Evolutionary conservation across 2,888 invertebrate species (phyloP).

Genomic region (Morpho achilles): DNA sequence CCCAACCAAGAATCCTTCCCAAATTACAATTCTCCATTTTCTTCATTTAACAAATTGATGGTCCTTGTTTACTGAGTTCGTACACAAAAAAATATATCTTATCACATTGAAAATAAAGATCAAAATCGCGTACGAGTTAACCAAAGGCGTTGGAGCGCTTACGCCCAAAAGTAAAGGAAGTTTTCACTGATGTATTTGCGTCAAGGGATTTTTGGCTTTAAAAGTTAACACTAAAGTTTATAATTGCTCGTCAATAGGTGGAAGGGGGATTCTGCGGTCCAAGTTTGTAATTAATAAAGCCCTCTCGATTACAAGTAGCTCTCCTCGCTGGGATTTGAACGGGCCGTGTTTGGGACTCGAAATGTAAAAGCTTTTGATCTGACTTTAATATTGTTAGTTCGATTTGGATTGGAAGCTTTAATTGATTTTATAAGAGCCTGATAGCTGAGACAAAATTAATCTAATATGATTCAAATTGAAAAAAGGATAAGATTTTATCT

Average conservation of each 20-base stretch:
- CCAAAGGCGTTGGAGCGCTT: constrained; percentile 40
- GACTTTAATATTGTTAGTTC: constrained; percentile 13
- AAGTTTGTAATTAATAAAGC: constrained; percentile 79
- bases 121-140: constrained; percentile 37
- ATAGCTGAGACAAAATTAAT: too few relatives aligned
- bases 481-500: too few relatives aligned
- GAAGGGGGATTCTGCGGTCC: constrained; percentile 60
- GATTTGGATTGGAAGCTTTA: neutral
- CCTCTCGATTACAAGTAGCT: constrained; percentile 77
- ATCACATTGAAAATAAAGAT: constrained; percentile 38
- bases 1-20: constrained; percentile 52
- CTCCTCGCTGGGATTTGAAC: constrained; percentile 54
- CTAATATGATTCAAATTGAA: too few relatives aligned
- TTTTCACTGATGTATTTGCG: constrained; percentile 48
- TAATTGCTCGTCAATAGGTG: constrained; percentile 47
- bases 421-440: neutral
- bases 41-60: constrained; percentile 79
- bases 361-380: constrained; percentile 20
- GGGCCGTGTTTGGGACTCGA: constrained; percentile 15
- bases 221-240: constrained; percentile 49
- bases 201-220: constrained; percentile 64
- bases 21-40: constrained; percentile 71
- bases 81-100: constrained; percentile 41
- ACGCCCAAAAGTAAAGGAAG: constrained; percentile 73
- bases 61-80: constrained; percentile 43